Conservation (phyloP, 2,888 invertebrate genomes). For the Balanococcus diminutus region DNA sequence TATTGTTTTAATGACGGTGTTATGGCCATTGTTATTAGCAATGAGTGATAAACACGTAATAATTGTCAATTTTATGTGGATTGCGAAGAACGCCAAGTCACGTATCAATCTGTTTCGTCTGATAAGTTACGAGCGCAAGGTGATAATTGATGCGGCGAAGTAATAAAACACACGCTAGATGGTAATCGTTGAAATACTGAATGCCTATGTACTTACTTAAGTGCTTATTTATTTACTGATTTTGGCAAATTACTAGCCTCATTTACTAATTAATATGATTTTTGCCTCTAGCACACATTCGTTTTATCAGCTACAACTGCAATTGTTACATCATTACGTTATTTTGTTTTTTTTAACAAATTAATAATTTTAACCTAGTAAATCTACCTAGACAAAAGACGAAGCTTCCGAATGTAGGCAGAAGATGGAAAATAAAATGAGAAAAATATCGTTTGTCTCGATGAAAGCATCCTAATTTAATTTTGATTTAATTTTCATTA, state of each 20-base stretch:
- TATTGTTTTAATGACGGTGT: not conserved
- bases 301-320: not conserved
- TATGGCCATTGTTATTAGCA: not conserved
- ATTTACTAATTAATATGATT: not conserved
- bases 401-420: not conserved
- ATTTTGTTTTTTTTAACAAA: not conserved
- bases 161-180: not conserved
- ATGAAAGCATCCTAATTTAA: constrained; percentile 34
- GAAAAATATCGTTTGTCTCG: constrained; percentile 16
- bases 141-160: not conserved
- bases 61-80: not conserved
- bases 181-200: not conserved
- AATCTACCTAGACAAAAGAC: not conserved
- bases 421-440: not conserved
- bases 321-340: not conserved
- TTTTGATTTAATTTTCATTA: constrained; percentile 37
- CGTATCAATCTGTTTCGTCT: not conserved
- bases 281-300: not conserved
- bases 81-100: not conserved
- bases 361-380: not conserved
- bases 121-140: not conserved
- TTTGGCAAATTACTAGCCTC: too few relatives aligned
- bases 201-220: not conserved
- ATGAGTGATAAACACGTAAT: not conserved
- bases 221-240: not conserved